Conservation (phyloP, 2,113 vertebrate genomes). For the Gymnorhina tibicen region DNA sequence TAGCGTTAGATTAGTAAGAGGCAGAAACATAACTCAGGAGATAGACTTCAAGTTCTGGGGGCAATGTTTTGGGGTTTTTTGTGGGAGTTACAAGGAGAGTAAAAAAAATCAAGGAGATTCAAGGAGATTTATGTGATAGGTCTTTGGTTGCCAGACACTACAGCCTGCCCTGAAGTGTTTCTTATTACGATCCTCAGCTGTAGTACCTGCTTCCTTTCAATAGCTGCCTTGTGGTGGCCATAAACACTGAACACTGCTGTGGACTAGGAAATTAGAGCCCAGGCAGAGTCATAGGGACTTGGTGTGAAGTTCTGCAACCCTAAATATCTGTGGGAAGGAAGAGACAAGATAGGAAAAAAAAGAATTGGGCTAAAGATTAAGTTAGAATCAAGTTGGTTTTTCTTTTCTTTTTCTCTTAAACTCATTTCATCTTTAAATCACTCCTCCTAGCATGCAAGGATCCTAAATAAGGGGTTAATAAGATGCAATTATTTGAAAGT, state of each 20-base stretch:
- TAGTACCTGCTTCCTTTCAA: conserved; percentile 66
- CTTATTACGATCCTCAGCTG: conserved; percentile 49
- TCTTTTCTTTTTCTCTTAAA: neutral
- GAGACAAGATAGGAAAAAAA: conserved; percentile 63
- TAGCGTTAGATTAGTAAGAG: neutral
- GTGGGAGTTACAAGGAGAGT: neutral
- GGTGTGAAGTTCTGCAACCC: conserved; percentile 67
- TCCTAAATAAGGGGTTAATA: conserved; percentile 24
- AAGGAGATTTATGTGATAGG: neutral
- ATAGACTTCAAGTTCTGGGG: neutral
- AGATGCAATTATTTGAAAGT: neutral
- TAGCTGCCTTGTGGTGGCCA: conserved; percentile 65
- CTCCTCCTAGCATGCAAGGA: conserved; percentile 44
- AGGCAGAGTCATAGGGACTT: conserved; percentile 62
- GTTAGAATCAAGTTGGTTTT: conserved; percentile 1
- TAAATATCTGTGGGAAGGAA: conserved; percentile 66
- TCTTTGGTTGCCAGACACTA: conserved; percentile 21
- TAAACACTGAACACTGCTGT: conserved; percentile 65
- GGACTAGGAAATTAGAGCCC: conserved; percentile 63
- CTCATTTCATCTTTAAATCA: conserved; percentile 12
- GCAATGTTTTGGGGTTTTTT: neutral
- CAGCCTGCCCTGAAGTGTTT: conserved; percentile 52
- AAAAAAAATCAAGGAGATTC: neutral
- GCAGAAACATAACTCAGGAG: neutral
- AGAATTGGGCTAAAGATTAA: conserved; percentile 58